Evolutionary conservation across 1,140 invertebrate species (phyloP).

Genomic region (Delia radicum): DNA sequence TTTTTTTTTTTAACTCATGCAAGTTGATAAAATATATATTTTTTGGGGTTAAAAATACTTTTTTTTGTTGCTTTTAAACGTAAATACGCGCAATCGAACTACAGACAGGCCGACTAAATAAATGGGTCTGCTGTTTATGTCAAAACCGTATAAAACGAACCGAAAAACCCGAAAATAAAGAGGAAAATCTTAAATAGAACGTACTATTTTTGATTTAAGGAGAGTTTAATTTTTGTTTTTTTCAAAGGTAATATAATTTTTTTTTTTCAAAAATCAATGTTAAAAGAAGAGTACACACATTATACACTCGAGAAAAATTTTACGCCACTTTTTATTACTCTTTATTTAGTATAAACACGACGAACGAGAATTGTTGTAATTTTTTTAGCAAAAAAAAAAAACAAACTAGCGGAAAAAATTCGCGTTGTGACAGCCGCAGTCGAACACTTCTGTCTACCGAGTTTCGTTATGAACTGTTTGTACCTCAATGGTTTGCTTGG

Average conservation of each 20-base stretch:
- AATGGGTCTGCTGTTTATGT: not conserved
- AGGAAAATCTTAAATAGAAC: not conserved
- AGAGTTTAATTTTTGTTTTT: not conserved
- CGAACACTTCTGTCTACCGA: constrained; percentile 2
- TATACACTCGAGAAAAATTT: not conserved
- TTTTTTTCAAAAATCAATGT: not conserved
- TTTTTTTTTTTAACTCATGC: constrained; percentile 1
- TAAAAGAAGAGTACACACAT: not conserved
- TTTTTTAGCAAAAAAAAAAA: not conserved
- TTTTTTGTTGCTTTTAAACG: not conserved
- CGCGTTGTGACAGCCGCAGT: constrained; percentile 3
- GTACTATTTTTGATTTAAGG: not conserved
- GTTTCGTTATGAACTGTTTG: constrained; percentile 19
- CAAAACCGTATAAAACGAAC: not conserved
- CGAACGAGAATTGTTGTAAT: not conserved
- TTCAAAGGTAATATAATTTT: not conserved
- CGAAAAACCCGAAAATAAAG: not conserved
- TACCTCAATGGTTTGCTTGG: not conserved
- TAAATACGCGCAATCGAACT: constrained; percentile 21
- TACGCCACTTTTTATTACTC: not conserved
- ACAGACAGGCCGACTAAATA: not conserved
- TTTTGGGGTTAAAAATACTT: not conserved
- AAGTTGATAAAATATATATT: not conserved
- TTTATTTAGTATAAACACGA: not conserved
- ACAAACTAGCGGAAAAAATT: not conserved